These are phyloP conservation scores for Caradrina clavipalpis DNA, from an alignment of 2,888 invertebrate genomes.

Conservation along the genomic window DNA sequence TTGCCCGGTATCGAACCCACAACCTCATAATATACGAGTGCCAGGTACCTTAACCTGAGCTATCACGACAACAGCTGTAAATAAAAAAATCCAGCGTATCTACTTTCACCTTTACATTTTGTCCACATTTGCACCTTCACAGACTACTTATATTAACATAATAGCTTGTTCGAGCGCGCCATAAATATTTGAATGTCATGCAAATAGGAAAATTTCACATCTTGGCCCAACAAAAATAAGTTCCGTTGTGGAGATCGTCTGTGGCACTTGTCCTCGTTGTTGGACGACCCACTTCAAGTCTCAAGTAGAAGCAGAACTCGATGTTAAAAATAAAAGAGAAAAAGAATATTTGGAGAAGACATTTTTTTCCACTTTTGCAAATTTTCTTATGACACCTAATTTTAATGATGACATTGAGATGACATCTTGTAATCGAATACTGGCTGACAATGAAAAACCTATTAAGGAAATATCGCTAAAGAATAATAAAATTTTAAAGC, in stretches of 20 bases:
- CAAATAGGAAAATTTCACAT: constrained; percentile 62
- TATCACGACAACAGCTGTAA: neutral
- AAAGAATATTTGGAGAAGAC: constrained; percentile 63
- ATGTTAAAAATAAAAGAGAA: constrained; percentile 70
- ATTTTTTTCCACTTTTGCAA: constrained; percentile 39
- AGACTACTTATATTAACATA: constrained; percentile 42
- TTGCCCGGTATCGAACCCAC: too few species aligned
- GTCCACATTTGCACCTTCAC: constrained; percentile 28
- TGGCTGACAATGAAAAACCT: neutral
- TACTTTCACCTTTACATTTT: constrained; percentile 9
- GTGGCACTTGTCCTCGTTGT: constrained; percentile 75
- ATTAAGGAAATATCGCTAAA: neutral
- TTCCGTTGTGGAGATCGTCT: constrained; percentile 67
- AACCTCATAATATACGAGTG: too few species aligned
- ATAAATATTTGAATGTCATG: constrained; percentile 65
- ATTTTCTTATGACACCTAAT: constrained; percentile 2
- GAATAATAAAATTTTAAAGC: neutral
- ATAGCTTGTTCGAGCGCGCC: constrained; percentile 47
- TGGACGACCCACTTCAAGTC: constrained; percentile 66
- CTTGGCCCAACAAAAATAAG: constrained; percentile 64
- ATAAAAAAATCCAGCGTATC: constrained; percentile 8
- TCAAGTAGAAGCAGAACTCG: constrained; percentile 64
- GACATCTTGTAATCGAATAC: constrained; percentile 2
- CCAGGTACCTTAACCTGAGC: too few species aligned
- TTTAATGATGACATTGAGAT: constrained; percentile 28